A percentile compares a stretch with the other conserved stretches of the same genome.
These are phyloP conservation scores for Holcopasites calliopsidis DNA, from an alignment of 1,140 invertebrate species.

Conservation along the genomic window DNA sequence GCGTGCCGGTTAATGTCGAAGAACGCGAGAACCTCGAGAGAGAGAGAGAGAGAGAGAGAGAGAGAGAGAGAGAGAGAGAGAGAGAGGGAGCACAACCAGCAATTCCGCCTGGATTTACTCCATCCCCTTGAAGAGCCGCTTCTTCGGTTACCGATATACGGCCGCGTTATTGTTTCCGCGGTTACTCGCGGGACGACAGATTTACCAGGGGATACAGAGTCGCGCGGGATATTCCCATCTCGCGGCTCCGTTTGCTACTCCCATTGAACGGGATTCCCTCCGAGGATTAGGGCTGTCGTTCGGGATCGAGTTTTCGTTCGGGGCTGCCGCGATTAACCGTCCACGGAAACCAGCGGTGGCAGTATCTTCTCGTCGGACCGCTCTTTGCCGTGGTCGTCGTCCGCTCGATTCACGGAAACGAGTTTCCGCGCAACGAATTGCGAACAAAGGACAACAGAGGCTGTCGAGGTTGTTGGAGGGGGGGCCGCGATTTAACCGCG, in stretches of 20 bases:
- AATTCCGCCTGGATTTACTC: conserved; percentile 4
- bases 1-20: not conserved
- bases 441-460: not conserved
- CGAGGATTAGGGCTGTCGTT: conserved; percentile 13
- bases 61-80: too few species aligned
- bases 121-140: not conserved
- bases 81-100: too few species aligned
- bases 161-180: conserved; percentile 29
- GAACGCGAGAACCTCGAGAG: not conserved
- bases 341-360: not conserved
- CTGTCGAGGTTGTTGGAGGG: not conserved
- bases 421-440: not conserved
- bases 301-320: conserved; percentile 21
- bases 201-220: not conserved
- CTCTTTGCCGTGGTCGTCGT: conserved; percentile 9
- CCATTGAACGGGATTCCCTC: not conserved
- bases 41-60: too few species aligned
- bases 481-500: not conserved
- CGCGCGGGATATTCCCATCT: conserved; percentile 4
- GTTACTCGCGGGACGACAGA: conserved; percentile 6
- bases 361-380: not conserved
- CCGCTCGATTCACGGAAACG: not conserved
- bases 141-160: not conserved
- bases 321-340: conserved; percentile 19
- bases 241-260: not conserved